Base-by-base conservation (phyloP, 1,140 invertebrate genomes). In the Bilobella aurantiaca region DNA sequence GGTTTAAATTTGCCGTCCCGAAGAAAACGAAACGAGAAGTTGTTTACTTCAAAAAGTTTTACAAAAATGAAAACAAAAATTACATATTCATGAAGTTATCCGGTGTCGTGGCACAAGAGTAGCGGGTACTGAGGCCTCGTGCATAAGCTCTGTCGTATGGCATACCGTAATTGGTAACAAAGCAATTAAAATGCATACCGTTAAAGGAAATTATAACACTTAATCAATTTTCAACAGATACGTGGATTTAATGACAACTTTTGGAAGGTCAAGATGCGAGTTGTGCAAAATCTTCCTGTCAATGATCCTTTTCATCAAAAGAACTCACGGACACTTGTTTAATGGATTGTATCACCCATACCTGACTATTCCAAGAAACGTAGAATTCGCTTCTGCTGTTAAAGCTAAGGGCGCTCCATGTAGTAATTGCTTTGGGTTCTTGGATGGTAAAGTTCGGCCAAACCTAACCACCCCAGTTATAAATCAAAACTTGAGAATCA, bases 341-440 rank as follows among this genome's bases (percentile, higher is more conserved):
- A 42, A 14, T 12, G 25, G 53, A n/a, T 25, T 65, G n/a, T 46
- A 37, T 21, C 63, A 58, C 29, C 28, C 12, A 8, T 3, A 25
- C 21, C 57, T 58, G 28, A 58, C 8, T 25, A 14, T 29, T 3
- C 8, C 21, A 25, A 12, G 3, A 5, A 29, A 3, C 25, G 28
- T 0, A 27, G 28, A 12, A 42, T 42, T 42, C 34, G 34, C 34
- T 42, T 8, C 34, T 42, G 29, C 32, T 21, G 32, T 65, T 28
- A 18, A 53, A 8, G 57, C 30, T 12, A 65, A 65, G 23, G 64
- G 64, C 1, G 32, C 64, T n/a, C 34, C 64, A n/a, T 65, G 32
- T 23, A 47, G 2, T 2, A 31, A 56, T 3, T 65, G 64, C 34
- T 18, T 65, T 49, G 64, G 58, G 1, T 65, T 65, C 32, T 0